Evolutionary conservation across 2,888 invertebrate genomes (phyloP), one percentile per base, ranked within the genome.

Genomic region (Microdon myrmicae): DNA sequence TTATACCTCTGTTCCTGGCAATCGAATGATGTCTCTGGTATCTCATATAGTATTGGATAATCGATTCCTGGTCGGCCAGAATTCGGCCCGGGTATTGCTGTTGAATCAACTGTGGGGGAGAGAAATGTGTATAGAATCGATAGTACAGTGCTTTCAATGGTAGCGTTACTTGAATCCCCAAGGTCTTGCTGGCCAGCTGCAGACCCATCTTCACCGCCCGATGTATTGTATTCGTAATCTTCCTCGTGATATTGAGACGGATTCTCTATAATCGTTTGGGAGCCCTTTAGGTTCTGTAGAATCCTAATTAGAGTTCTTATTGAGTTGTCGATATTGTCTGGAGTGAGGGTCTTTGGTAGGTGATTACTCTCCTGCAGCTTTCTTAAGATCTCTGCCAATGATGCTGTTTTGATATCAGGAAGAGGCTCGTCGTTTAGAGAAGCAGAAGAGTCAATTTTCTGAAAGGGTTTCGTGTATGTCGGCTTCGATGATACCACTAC

Each of bases 1-100:
- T 93, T 93, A 78, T 94, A 93, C 14, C 93, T 83, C 75, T 94
- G 93, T 58, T 89, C 86, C 71, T 90, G 90, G 79, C 93, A 94
- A 73, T 86, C 86, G 75, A 93, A 93, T 67, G 81, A 83, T 0
- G 93, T 93, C 55, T 83, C 82, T 0, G 93, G 93, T 56, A 93
- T 92, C 19, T 82, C 83, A 1, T 87, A 84, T 39, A 90, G 84
- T 17, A 85, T 87, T 0, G 93, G 93, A 78, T 93, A 94, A 80
- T 94, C 93, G 4, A 90, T 81, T 5, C 90, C 90, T 0, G 93
- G 87, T 4, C 78, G 71, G 10, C 80, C 80, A 4, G 78, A 76
- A 48, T 76, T 78, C 4, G 80, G 80, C 6, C 88, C 88, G 0
- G 87, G 88, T 38, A 85, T 64, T 26, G 51, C 47, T 34, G 45